These are phyloP conservation scores for Lissocephala sabroskyi DNA, from an alignment of 2,888 invertebrate genomes.

Conservation along the genomic window DNA sequence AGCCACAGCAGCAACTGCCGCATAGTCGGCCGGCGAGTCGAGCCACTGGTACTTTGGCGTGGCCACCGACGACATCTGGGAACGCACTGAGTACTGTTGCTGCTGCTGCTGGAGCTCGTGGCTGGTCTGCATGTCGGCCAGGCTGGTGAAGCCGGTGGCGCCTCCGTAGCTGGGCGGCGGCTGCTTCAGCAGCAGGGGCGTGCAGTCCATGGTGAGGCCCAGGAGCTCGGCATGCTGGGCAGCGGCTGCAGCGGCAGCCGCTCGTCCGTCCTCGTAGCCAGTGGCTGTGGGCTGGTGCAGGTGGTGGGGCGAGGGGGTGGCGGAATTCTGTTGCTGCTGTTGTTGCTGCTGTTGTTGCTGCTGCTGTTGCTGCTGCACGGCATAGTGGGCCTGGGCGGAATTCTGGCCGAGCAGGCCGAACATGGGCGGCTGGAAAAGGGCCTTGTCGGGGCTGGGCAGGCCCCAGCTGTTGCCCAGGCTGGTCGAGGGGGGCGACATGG, in stretches of 20 bases:
- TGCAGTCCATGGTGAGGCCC: constrained; percentile 77
- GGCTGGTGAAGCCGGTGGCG: constrained; percentile 75
- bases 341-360: constrained; percentile 69
- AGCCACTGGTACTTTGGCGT: constrained; percentile 81
- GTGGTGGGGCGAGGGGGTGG: constrained; percentile 68
- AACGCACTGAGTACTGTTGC: constrained; percentile 71
- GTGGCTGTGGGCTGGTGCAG: constrained; percentile 35
- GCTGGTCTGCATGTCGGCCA: constrained; percentile 74
- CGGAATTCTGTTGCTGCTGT: constrained; percentile 54
- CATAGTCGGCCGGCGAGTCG: constrained; percentile 74
- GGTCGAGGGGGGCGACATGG: constrained; percentile 75
- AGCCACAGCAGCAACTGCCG: constrained; percentile 29
- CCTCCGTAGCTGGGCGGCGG: constrained; percentile 76
- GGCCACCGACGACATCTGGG: constrained; percentile 72
- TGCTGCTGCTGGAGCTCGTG: constrained; percentile 72
- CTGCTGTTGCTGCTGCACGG: constrained; percentile 63
- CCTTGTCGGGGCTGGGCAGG: constrained; percentile 80
- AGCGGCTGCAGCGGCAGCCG: constrained; percentile 26
- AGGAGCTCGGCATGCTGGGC: constrained; percentile 76
- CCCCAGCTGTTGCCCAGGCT: constrained; percentile 81
- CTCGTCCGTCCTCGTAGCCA: constrained; percentile 69
- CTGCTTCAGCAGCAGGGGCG: constrained; percentile 76
- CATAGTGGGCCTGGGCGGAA: constrained; percentile 74
- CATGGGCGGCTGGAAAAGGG: constrained; percentile 78
- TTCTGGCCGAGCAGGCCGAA: constrained; percentile 78